phyloP scores from a whole-genome alignment of 2,888 invertebrate genomes.

The Suillia variegata region DNA sequence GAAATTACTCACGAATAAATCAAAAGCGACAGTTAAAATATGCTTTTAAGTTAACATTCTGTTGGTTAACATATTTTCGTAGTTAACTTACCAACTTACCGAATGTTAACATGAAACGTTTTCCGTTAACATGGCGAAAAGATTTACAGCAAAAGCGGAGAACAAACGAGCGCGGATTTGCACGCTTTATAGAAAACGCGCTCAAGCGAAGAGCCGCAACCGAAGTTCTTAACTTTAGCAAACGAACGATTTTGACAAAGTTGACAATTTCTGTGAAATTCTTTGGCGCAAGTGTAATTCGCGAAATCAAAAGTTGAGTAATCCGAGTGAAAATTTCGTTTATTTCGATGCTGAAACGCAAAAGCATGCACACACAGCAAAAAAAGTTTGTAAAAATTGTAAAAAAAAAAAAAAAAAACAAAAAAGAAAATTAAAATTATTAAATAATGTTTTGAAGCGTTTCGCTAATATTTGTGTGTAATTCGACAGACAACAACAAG shows the following conservation, averaged over 20 bases:
- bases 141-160: not conserved
- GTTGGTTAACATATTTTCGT: too few species aligned
- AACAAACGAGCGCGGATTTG: not conserved
- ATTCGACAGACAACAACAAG: too few species aligned
- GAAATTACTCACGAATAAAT: too few species aligned
- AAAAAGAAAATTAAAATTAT: not conserved
- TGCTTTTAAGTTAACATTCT: too few species aligned
- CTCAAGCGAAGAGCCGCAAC: too few species aligned
- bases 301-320: not conserved
- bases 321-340: not conserved
- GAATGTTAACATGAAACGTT: too few species aligned
- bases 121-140: too few species aligned
- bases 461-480: not conserved
- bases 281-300: not conserved
- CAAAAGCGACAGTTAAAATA: too few species aligned
- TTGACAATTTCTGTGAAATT: slow-evolving; percentile 10
- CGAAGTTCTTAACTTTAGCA: slow-evolving; percentile 9
- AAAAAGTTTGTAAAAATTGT: not conserved
- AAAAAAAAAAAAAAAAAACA: slow-evolving; percentile 2
- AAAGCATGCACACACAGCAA: not conserved
- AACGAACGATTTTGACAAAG: slow-evolving; percentile 9
- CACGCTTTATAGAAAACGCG: too few species aligned
- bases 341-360: not conserved
- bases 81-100: too few species aligned
- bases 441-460: not conserved